Evolutionary conservation across 2,797 vertebrate species (phyloP).

Genomic region (Thalassophryne amazonica): DNA sequence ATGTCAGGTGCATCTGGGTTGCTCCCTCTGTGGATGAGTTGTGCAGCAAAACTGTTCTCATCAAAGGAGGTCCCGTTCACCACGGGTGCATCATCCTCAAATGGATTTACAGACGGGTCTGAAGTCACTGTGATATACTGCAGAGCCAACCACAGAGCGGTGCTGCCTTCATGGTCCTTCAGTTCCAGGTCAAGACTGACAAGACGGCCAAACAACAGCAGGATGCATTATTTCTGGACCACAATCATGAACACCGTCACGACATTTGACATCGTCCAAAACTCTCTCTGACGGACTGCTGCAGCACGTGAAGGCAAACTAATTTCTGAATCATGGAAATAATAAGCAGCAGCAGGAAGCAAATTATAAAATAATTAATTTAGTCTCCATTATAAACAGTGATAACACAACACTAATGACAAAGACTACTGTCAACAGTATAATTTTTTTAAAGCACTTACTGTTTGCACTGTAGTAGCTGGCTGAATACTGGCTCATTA

Average conservation of each 20-base stretch:
- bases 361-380: no score
- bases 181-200: conserved; percentile 91
- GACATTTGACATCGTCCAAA: no score
- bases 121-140: conserved; percentile 93
- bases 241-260: not conserved
- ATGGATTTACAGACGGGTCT: conserved; percentile 91
- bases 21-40: conserved; percentile 92
- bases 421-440: no score
- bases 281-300: no score
- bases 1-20: conserved; percentile 90
- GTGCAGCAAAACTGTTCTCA: conserved; percentile 94
- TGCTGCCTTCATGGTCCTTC: conserved; percentile 94
- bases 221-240: not conserved
- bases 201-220: not conserved
- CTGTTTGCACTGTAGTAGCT: conserved; percentile 96
- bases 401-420: no score
- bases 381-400: no score
- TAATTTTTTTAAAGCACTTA: conserved; percentile 79
- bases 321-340: no score
- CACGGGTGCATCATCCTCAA: conserved; percentile 86
- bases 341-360: no score
- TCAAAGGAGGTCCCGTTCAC: conserved; percentile 96
- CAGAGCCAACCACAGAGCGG: conserved; percentile 92
- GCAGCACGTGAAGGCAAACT: no score
- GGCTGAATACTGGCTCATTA: conserved; percentile 93